Evolutionary conservation across 2,113 vertebrate genomes (phyloP).

Genomic region (Odobenus rosmarus): DNA sequence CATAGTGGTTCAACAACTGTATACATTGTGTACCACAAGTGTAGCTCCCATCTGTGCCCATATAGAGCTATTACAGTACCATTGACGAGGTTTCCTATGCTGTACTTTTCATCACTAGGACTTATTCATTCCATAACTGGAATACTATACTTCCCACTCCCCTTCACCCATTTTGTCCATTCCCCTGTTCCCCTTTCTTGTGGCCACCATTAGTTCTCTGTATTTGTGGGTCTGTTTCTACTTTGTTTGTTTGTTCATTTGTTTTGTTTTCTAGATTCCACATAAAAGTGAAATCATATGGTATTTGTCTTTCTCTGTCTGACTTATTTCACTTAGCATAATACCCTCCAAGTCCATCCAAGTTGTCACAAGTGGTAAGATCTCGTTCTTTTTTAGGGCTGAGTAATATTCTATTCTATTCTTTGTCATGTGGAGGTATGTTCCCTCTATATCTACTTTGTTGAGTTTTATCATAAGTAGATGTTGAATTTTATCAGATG

Average conservation of each 20-base stretch:
- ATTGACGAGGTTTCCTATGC: neutral
- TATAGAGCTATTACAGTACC: neutral
- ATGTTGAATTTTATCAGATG: neutral
- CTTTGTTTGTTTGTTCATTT: neutral
- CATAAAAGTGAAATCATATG: neutral
- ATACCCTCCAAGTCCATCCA: neutral
- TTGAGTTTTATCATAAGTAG: neutral
- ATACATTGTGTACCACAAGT: neutral
- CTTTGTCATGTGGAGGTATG: neutral
- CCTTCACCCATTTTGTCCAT: neutral
- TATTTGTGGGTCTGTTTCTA: neutral
- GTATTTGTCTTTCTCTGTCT: neutral
- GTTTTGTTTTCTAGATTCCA: neutral
- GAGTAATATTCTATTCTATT: neutral
- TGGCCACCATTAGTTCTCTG: neutral
- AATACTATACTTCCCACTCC: neutral
- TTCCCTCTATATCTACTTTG: neutral
- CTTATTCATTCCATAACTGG: neutral
- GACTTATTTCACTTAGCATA: neutral
- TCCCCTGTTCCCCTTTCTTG: neutral
- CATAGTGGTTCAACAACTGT: neutral
- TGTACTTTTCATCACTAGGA: neutral
- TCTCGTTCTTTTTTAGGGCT: neutral
- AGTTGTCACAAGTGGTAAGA: neutral
- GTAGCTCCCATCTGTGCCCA: neutral